Evolutionary conservation across 2,888 invertebrate genomes (phyloP).

Genomic region (Alentia gelatinosa): DNA sequence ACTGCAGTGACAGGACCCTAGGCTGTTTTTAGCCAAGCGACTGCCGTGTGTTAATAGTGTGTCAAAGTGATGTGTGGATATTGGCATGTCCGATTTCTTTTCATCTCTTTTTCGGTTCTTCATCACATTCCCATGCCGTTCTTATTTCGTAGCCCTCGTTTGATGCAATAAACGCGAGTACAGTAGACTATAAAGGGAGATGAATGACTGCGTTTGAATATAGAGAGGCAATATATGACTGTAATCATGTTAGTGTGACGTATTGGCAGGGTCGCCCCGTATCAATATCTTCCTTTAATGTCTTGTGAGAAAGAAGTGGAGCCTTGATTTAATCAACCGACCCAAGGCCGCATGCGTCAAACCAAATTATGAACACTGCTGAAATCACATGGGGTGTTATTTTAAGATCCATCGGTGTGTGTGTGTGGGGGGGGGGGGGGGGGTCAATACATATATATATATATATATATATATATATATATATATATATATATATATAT

Average conservation of each 20-base stretch:
- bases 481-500: too few relatives aligned
- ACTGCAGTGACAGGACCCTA: neutral
- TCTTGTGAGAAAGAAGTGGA: neutral
- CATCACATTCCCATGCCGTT: neutral
- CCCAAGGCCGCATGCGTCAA: neutral
- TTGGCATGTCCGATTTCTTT: neutral
- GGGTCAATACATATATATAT: neutral
- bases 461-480: too few relatives aligned
- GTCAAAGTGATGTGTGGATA: conserved; percentile 8
- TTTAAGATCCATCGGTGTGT: too few relatives aligned
- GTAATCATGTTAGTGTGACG: neutral
- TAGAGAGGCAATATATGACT: neutral
- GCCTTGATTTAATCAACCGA: neutral
- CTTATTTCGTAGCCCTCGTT: neutral
- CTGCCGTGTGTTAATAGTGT: neutral
- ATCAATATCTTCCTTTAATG: neutral
- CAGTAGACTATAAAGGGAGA: neutral
- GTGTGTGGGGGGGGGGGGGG: neutral
- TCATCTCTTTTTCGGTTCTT: neutral
- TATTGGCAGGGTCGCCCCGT: neutral
- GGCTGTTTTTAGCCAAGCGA: neutral
- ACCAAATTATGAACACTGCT: neutral
- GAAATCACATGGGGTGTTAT: too few relatives aligned
- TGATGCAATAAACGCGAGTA: neutral
- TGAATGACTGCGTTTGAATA: neutral